Base-by-base conservation (phyloP, 2,888 invertebrate genomes). In the Hypomecis punctinalis region DNA sequence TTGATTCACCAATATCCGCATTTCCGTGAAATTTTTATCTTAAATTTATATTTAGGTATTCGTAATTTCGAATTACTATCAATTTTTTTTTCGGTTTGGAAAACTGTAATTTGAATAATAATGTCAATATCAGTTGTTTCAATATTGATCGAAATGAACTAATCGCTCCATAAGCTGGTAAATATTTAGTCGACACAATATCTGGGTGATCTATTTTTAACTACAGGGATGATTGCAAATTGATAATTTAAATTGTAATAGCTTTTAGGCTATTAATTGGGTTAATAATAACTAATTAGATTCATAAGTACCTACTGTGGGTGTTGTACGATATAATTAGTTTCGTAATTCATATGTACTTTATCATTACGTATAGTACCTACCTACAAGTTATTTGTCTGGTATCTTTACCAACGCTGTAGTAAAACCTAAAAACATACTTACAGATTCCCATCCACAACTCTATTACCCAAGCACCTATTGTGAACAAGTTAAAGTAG, bases 381-480 rank as follows among this genome's bases (percentile, higher is more conserved):
- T n/a, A n/a, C n/a, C 23, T 23, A 2, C 23, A 23, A 23, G 23
- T 3, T 23, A 23, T 23, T 23, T 23, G 23, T 23, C 23, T 23
- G 23, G 23, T 23, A 23, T 23, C 23, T 23, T 23, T 23, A 23
- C 1, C 23, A 23, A 23, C 23, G 23, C 23, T 23, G 23, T 23
- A 23, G 23, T 23, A n/a, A n/a, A n/a, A n/a, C n/a, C n/a, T n/a
- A 23, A 23, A 23, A 23, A 45, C 48, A 46, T 61, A 60, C 13
- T 60, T 61, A 66, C 66, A 59, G 52, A 61, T 65, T 65, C 46
- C 48, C 68, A 68, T 67, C 56, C 63, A 52, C 42, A 57, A 61
- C 58, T 69, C 54, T 47, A 70, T 66, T 68, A 59, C 64, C 46
- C 43, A 69, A 69, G 61, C 64, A 69, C 57, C 64, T 69, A 65